These are phyloP conservation scores for Bombus difficillimus DNA, from an alignment of 1,140 invertebrate species.

Conservation along the genomic window DNA sequence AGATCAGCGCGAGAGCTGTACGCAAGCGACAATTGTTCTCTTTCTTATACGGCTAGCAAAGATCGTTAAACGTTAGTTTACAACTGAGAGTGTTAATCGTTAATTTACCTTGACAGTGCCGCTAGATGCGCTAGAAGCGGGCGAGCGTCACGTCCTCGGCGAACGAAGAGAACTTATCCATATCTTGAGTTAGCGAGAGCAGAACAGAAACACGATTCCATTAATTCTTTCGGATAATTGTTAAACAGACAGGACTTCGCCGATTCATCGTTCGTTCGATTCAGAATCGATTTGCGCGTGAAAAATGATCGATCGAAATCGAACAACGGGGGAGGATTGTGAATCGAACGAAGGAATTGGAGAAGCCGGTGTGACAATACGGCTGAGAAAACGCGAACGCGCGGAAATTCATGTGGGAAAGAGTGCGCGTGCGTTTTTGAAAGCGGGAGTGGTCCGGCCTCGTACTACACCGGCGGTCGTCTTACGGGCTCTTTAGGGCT, in stretches of 20 bases:
- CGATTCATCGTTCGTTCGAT: slow-evolving; percentile 23
- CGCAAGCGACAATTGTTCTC: neutral
- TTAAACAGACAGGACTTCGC: neutral
- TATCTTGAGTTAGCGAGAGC: slow-evolving; percentile 72
- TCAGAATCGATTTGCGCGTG: neutral
- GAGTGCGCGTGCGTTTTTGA: slow-evolving; percentile 39
- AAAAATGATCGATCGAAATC: neutral
- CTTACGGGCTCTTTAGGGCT: slow-evolving; percentile 67
- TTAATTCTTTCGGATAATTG: slow-evolving; percentile 23
- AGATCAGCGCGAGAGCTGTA: neutral
- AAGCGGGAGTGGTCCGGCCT: slow-evolving; percentile 72
- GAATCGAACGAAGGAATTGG: slow-evolving; percentile 35
- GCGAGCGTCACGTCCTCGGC: slow-evolving; percentile 81
- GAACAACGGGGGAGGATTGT: neutral
- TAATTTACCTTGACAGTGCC: slow-evolving; percentile 82
- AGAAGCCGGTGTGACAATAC: neutral
- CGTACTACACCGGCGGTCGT: slow-evolving; percentile 72
- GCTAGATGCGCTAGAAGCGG: slow-evolving; percentile 83
- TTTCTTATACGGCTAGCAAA: neutral
- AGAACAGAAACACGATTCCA: slow-evolving; percentile 49
- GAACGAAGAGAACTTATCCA: slow-evolving; percentile 82
- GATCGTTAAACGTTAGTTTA: neutral
- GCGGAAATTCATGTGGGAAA: slow-evolving; percentile 30
- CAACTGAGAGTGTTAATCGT: slow-evolving; percentile 36
- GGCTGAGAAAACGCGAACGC: neutral